phyloP scores from a whole-genome alignment of 2,797 vertebrate species.

The Myotis vivesi region DNA sequence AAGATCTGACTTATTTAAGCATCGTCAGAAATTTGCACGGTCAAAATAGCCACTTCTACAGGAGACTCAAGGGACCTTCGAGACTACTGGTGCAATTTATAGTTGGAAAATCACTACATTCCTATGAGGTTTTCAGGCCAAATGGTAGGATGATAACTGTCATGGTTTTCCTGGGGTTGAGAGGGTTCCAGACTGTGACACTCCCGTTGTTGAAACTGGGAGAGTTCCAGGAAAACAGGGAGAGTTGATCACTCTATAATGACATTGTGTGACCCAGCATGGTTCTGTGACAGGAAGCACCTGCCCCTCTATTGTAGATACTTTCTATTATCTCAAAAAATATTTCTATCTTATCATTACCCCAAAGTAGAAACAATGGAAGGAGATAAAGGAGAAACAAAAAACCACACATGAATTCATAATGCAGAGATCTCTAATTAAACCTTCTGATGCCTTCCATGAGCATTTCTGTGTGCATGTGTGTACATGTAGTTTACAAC shows the following conservation, averaged over 20 bases:
- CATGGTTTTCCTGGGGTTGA: background rate
- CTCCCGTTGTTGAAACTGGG: background rate
- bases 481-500: background rate
- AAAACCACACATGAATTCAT: background rate
- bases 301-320: background rate
- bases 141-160: background rate
- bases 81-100: background rate
- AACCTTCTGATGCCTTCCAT: background rate
- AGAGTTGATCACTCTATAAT: background rate
- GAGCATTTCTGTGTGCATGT: background rate
- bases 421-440: background rate
- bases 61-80: background rate
- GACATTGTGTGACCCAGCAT: background rate
- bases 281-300: background rate
- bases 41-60: background rate
- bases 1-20: constrained; percentile 30
- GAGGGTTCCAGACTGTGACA: background rate
- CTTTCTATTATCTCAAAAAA: background rate
- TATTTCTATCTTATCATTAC: background rate
- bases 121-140: background rate
- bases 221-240: background rate
- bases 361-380: constrained; percentile 9
- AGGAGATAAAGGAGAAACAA: constrained; percentile 1
- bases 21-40: constrained; percentile 27
- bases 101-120: background rate